Conservation (phyloP, 2,888 invertebrate genomes). For the Dinocampus coccinellae region DNA sequence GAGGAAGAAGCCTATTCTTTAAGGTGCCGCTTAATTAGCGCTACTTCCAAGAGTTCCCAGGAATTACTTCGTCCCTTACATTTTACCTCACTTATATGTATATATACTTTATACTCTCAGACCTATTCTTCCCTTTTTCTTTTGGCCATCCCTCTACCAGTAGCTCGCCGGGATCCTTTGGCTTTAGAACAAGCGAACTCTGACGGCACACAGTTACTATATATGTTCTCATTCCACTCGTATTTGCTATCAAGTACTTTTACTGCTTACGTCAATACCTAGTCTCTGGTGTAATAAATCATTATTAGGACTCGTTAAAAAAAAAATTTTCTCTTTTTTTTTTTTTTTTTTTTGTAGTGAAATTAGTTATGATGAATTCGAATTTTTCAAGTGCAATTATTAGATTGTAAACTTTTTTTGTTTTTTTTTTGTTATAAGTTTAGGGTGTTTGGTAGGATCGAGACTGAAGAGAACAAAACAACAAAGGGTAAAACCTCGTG, state of each 20-base stretch:
- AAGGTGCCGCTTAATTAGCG: constrained; percentile 60
- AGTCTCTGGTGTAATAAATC: not conserved
- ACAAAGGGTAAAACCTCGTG: too few species aligned
- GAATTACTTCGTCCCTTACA: constrained; percentile 34
- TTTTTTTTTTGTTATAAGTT: not conserved
- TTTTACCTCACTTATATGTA: constrained; percentile 9
- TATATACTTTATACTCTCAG: not conserved
- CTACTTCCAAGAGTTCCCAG: constrained; percentile 56
- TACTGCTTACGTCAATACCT: constrained; percentile 11
- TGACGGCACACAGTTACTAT: constrained; percentile 6
- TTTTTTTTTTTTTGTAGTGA: too few species aligned
- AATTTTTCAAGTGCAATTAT: too few species aligned
- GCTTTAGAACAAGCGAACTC: constrained; percentile 34
- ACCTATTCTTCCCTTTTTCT: constrained; percentile 9
- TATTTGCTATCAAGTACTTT: constrained; percentile 10
- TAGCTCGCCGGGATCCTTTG: constrained; percentile 18
- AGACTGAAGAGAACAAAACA: too few species aligned
- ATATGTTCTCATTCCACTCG: not conserved
- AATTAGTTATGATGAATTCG: too few species aligned
- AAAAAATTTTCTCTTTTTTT: not conserved
- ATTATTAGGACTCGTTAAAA: not conserved
- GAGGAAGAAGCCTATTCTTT: constrained; percentile 51
- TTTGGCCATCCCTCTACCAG: not conserved
- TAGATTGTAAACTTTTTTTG: not conserved
- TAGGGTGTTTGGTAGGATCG: too few species aligned